Conservation (phyloP, 2,888 invertebrate species). For the Myathropa florea region DNA sequence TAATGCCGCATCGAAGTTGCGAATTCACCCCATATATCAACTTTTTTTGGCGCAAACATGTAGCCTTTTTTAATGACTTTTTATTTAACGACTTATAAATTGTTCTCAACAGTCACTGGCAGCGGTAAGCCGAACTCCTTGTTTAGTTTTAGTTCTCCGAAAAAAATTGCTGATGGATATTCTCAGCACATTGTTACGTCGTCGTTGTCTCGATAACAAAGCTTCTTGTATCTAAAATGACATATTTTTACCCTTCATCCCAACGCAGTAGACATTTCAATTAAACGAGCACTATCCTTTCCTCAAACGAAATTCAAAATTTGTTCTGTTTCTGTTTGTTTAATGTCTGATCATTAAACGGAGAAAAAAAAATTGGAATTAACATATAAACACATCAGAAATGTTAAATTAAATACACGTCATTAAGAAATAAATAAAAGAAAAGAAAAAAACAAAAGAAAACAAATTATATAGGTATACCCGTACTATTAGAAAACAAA, state of each 20-base stretch:
- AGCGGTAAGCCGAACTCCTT: no score
- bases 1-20: no score
- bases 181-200: no score
- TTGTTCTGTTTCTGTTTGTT: background rate
- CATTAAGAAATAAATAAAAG: conserved; percentile 15
- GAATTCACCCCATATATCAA: no score
- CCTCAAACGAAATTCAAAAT: conserved; percentile 40
- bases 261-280: background rate
- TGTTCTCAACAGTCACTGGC: no score
- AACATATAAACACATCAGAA: conserved; percentile 34
- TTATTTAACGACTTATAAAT: no score
- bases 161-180: no score
- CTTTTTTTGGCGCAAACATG: no score
- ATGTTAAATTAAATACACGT: conserved; percentile 42
- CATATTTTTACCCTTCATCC: background rate
- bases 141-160: no score
- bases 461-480: conserved; percentile 20
- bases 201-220: no score
- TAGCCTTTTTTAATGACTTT: no score
- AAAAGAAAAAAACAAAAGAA: background rate
- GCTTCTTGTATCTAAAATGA: no score
- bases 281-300: background rate
- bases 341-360: background rate
- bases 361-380: conserved; percentile 20
- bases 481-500: conserved; percentile 39